Conservation (phyloP, 2,113 vertebrate species). For the Antennarius striatus region DNA sequence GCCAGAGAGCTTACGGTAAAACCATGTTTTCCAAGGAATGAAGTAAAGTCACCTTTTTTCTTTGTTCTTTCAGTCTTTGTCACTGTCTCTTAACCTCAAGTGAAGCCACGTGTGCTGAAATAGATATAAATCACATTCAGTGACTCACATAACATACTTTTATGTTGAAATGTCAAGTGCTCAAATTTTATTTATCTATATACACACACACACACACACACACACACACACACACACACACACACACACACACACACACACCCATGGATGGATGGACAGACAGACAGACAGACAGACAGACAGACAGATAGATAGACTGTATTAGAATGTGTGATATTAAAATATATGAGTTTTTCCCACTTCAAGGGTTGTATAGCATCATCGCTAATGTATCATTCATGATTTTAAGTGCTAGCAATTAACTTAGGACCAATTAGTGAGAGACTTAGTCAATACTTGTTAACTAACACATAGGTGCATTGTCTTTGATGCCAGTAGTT, state of each 20-base stretch:
- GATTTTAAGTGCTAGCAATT: conserved; percentile 78
- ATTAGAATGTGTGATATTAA: conserved; percentile 38
- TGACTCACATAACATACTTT: conserved; percentile 1
- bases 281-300: too few relatives aligned
- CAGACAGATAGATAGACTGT: conserved; percentile 3
- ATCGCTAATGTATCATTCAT: conserved; percentile 75
- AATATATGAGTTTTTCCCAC: conserved; percentile 10
- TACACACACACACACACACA: background rate
- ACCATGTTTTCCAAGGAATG: conserved; percentile 31
- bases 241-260: too few relatives aligned
- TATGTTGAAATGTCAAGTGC: conserved; percentile 1
- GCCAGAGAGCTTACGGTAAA: conserved; percentile 62
- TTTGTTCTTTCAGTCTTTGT: conserved; percentile 6
- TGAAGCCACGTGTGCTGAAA: conserved; percentile 4
- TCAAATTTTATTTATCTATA: conserved; percentile 30
- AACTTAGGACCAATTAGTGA: conserved; percentile 75
- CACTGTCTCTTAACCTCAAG: conserved; percentile 30
- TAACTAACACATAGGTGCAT: conserved; percentile 67
- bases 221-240: too few relatives aligned
- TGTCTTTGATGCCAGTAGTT: conserved; percentile 44
- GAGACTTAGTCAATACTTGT: conserved; percentile 77
- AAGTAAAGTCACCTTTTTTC: conserved; percentile 27
- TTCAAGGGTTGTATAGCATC: conserved; percentile 29
- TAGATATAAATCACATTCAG: conserved; percentile 38
- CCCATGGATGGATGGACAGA: too few relatives aligned